These are phyloP conservation scores for Cheilosia impressa DNA, from an alignment of 2,888 invertebrate species.

Conservation along the genomic window DNA sequence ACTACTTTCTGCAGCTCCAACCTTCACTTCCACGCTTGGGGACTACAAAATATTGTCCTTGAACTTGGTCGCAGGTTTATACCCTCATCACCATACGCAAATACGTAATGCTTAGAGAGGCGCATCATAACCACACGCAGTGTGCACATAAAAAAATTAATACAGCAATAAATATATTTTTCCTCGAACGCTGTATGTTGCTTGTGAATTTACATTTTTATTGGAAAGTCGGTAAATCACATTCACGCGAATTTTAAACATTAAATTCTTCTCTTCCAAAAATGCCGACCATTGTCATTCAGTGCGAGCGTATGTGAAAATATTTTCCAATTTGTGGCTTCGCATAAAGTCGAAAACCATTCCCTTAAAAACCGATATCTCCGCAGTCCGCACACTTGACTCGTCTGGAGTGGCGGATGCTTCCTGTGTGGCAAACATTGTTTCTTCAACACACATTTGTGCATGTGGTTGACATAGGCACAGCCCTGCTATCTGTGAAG, in stretches of 20 bases:
- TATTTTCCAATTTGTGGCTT: conserved; percentile 2
- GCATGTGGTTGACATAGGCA: background rate
- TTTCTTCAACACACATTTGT: background rate
- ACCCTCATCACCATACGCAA: background rate
- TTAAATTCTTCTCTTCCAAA: background rate
- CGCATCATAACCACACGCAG: background rate
- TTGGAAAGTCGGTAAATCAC: background rate
- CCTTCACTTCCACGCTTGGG: background rate
- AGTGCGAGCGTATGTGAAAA: background rate
- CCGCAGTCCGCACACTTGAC: background rate
- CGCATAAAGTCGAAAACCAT: background rate
- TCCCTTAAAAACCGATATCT: background rate
- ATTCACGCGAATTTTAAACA: background rate
- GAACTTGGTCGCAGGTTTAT: background rate
- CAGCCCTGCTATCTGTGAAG: background rate
- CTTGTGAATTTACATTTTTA: background rate
- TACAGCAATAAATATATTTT: background rate
- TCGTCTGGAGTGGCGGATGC: background rate
- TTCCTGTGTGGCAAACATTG: background rate
- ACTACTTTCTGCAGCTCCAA: too few species aligned
- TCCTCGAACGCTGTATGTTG: background rate
- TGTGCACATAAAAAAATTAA: background rate
- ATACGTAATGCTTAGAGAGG: background rate
- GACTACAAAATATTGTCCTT: background rate
- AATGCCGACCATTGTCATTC: conserved; percentile 2